Evolutionary conservation across 2,888 invertebrate genomes (phyloP), one percentile per base, ranked within the genome.

Genomic region (Thymelicus acteon): DNA sequence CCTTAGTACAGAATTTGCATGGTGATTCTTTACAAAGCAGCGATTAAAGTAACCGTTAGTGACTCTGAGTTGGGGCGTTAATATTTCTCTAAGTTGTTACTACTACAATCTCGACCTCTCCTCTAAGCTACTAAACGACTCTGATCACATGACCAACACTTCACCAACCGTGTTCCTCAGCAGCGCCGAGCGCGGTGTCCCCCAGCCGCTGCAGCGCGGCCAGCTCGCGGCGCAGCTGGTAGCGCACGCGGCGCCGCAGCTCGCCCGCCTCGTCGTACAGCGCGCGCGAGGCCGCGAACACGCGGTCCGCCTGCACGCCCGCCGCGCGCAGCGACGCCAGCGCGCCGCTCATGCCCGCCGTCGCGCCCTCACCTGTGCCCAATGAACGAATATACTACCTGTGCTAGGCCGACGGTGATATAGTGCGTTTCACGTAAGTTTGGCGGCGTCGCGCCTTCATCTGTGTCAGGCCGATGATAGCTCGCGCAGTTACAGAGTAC

Each of bases 171-270:
- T 96, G 96, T 80, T 96, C 96, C 83, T 96, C 95, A 0, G 96
- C 96, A 68, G 95, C 94, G 19, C 96, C 96, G 2, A 96, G 89
- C 74, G 96, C 96, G 0, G 95, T 95, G 78, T 96, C 96, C 64
- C 96, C 96, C 72, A 96, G 94, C 10, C 94, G 87, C 77, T 95
- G 95, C 54, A 95, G 78, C 74, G 95, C 94, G 0, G 94, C 84
- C 7, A 95, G 84, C 74, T 94, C 91, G 7, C 95, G 88, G 39
- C 94, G 86, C 74, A 95, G 79, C 64, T 91, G 88, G 76, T 95
- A 94, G 1, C 89, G 82, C 31, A 94, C 94, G 13, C 92, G 85
- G 60, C 94, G 83, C 47, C 94, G 82, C 58, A 94, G 83, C 75
- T 93, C 93, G 7, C 91, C 89, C 6, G 93, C 94, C 74, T 94